Base-by-base conservation (phyloP, 2,797 vertebrate genomes). In the Schizopygopsis pylzovi region DNA sequence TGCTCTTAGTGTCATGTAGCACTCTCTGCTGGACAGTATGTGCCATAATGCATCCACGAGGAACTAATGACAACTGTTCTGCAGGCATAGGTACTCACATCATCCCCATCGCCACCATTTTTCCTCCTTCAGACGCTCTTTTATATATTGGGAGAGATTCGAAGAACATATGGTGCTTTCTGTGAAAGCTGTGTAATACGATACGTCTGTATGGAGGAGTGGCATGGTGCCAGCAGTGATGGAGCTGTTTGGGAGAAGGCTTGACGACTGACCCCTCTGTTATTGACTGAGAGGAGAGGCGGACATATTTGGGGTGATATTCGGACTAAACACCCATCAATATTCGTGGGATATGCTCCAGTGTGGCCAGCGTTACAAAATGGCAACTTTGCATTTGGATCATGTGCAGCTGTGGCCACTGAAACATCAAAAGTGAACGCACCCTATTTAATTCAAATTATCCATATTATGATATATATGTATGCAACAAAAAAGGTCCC, bases 131-230 rank as follows among this genome's bases (percentile, higher is more conserved):
- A 68, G 83, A 15, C 39, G 61, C 65, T 81, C 43, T 79, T 81
- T 81, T 79, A 71, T 25, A 28, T 45, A 65, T 47, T 86, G 83
- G 61, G 72, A 86, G 89, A 84, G 56, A 83, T 79, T 22, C 28
- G 49, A 52, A 45, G 71, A 56, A 52, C 59, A 72, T 59, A 88
- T 87, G 90, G 94, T 96, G 98, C 98, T 99, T 99, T 99, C 98
- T 96, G 95, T 99, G 98, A 99, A 99, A 99, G 98, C 97, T 95
- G 28, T 68, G 90, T 94, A 92, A 81, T 18, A 85, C 20, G 41
- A 76, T 68, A 63, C 13, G 5, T 43, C 43, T 41, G 68, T 85
- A 67, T 68, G 54, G 63, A 75, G 52, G 63, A 81, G 15, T 18
- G n/a, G 8, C 22, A 73, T 25, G 22, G n/a, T 47, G 71, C 47